Evolutionary conservation across 2,888 invertebrate genomes (phyloP).

Genomic region (Meloe dianella): DNA sequence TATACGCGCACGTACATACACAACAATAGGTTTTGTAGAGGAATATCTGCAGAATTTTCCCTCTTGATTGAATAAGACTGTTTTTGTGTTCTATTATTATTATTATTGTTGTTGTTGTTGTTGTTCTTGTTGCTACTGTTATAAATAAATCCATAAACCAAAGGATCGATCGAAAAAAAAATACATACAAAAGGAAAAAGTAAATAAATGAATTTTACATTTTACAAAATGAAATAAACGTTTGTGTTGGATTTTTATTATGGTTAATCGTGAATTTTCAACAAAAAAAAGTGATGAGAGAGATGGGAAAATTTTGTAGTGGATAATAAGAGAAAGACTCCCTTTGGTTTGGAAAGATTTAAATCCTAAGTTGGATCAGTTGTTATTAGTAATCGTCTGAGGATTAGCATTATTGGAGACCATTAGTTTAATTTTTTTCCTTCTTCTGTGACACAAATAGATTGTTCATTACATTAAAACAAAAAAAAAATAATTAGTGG

Average conservation of each 20-base stretch:
- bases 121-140: neutral
- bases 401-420: conserved; percentile 45
- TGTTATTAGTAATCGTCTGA: conserved; percentile 44
- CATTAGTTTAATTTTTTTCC: conserved; percentile 39
- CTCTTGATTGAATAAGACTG: conserved; percentile 34
- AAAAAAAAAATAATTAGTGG: conserved; percentile 13
- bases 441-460: conserved; percentile 40
- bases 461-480: conserved; percentile 43
- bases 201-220: neutral
- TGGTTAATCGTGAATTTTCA: neutral
- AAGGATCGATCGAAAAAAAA: neutral
- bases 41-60: neutral
- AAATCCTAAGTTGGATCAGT: conserved; percentile 41
- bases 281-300: neutral
- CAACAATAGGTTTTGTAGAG: neutral
- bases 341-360: conserved; percentile 37
- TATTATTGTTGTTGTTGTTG: neutral
- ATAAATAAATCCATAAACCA: neutral
- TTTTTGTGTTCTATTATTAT: conserved; percentile 1
- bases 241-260: neutral
- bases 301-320: neutral
- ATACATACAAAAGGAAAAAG: neutral
- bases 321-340: conserved; percentile 10
- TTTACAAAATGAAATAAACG: neutral
- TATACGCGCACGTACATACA: neutral